These are phyloP conservation scores for Tangara arthus DNA, from an alignment of 2,797 vertebrate species.

Conservation along the genomic window DNA sequence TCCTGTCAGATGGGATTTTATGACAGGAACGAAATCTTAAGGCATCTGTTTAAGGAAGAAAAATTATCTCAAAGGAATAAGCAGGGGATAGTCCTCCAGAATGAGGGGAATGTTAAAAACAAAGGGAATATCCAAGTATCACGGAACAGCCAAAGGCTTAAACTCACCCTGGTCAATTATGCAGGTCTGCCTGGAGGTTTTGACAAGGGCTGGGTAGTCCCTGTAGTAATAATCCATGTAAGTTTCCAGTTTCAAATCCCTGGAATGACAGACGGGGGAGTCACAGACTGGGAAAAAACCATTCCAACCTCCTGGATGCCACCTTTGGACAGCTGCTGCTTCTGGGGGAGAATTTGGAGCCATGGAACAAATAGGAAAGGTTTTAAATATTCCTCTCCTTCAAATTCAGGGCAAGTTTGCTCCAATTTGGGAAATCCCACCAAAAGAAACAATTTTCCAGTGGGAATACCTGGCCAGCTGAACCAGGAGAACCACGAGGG, in stretches of 20 bases:
- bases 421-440: neutral
- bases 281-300: neutral
- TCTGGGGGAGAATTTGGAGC: neutral
- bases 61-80: neutral
- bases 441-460: neutral
- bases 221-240: constrained; percentile 95
- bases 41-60: neutral
- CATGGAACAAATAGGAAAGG: neutral
- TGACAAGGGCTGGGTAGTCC: constrained; percentile 90
- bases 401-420: too few species aligned
- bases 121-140: neutral
- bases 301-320: neutral
- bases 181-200: constrained; percentile 83
- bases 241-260: constrained; percentile 89
- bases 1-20: neutral
- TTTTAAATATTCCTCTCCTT: neutral
- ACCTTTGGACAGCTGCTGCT: neutral
- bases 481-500: constrained; percentile 88
- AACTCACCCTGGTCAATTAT: constrained; percentile 86
- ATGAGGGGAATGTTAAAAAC: neutral
- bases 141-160: neutral
- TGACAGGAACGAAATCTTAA: neutral
- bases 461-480: constrained; percentile 88
- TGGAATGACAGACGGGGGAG: constrained; percentile 63
- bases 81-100: neutral